A percentile compares a stretch with the other conserved stretches of the same genome.
These are phyloP conservation scores for Bombus vancouverensis DNA, from an alignment of 1,140 invertebrate genomes.

Conservation along the genomic window DNA sequence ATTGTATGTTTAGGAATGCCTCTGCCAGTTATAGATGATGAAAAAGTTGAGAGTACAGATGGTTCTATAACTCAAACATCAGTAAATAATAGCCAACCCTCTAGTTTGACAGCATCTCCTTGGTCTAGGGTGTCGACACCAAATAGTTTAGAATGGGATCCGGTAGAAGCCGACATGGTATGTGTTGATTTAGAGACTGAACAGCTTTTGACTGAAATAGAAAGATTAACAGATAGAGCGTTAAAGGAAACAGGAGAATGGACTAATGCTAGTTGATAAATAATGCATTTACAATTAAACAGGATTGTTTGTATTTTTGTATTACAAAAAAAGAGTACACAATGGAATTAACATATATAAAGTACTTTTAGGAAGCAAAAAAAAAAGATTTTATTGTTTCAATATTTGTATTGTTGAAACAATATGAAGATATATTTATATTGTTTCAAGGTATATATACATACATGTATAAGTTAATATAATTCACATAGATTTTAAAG, in stretches of 20 bases:
- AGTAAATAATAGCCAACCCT: conserved; percentile 72
- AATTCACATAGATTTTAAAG: conserved; percentile 23
- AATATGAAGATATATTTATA: conserved; percentile 53
- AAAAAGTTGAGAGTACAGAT: conserved; percentile 61
- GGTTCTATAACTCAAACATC: conserved; percentile 68
- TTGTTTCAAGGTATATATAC: conserved; percentile 55
- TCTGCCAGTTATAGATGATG: conserved; percentile 57
- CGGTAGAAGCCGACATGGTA: conserved; percentile 81
- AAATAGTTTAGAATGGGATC: conserved; percentile 84
- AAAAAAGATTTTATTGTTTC: conserved; percentile 52
- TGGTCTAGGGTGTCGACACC: conserved; percentile 83
- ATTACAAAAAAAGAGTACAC: conserved; percentile 54
- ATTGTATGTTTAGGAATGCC: conserved; percentile 62
- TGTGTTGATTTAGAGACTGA: conserved; percentile 82
- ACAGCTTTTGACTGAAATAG: conserved; percentile 83
- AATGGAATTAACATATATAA: conserved; percentile 36
- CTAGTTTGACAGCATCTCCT: conserved; percentile 78
- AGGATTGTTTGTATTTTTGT: conserved; percentile 75
- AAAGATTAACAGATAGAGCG: conserved; percentile 82
- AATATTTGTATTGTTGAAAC: conserved; percentile 58
- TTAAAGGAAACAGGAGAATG: conserved; percentile 83
- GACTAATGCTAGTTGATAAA: conserved; percentile 75
- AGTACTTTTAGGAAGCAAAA: conserved; percentile 41
- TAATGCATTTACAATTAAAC: conserved; percentile 50
- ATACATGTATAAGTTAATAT: conserved; percentile 47